Evolutionary conservation across 2,113 vertebrate genomes (phyloP).

Genomic region (Prunella himalayana): DNA sequence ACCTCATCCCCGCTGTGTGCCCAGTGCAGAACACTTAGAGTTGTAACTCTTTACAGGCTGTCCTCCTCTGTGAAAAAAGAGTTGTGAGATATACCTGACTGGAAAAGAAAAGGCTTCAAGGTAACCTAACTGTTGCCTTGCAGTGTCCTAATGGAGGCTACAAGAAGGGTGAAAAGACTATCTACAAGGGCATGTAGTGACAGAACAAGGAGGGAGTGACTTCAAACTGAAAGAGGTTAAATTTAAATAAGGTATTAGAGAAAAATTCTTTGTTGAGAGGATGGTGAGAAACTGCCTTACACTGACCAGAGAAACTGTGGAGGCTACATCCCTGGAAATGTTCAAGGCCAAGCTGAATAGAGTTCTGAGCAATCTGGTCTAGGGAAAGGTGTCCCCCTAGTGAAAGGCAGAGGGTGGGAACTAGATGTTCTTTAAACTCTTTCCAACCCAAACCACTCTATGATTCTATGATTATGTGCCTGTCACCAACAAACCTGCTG

Average conservation of each 20-base stretch:
- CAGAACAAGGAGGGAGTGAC: neutral
- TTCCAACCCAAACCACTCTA: neutral
- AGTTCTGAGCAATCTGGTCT: neutral
- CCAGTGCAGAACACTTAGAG: neutral
- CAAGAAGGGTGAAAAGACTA: neutral
- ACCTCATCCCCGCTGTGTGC: fast-evolving
- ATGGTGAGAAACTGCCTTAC: neutral
- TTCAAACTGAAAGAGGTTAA: neutral
- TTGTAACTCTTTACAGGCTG: neutral
- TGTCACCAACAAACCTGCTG: neutral
- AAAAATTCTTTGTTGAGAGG: neutral
- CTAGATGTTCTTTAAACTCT: neutral
- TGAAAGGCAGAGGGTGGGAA: neutral
- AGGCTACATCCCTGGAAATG: neutral
- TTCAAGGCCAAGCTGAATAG: neutral
- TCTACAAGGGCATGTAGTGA: neutral
- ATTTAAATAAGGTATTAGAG: neutral
- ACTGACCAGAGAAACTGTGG: neutral
- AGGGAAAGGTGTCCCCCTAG: neutral
- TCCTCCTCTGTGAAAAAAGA: neutral
- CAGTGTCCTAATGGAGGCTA: neutral
- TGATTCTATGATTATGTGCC: neutral
- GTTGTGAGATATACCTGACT: neutral
- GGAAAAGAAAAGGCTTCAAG: neutral
- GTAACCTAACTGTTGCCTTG: neutral